Conservation (phyloP, 2,113 vertebrate species). For the Phoxinus phoxinus region DNA sequence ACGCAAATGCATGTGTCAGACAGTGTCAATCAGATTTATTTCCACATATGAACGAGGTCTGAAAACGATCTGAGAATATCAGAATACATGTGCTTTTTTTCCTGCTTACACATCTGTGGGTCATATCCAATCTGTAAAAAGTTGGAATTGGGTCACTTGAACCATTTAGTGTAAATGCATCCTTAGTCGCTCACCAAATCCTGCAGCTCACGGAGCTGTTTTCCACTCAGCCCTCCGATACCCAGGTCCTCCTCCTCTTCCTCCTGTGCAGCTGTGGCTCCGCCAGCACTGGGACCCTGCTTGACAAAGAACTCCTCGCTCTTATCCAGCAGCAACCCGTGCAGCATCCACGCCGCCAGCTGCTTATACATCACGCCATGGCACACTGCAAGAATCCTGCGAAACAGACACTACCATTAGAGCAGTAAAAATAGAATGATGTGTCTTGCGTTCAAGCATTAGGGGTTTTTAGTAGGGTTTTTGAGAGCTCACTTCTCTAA, state of each 20-base stretch:
- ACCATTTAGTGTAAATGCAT: no score
- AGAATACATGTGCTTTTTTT: no score
- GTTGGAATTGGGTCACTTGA: no score
- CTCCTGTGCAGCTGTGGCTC: conserved; percentile 81
- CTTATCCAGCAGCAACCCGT: conserved; percentile 92
- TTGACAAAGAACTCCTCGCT: conserved; percentile 97
- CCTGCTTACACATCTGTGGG: no score
- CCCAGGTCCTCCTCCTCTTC: conserved; percentile 97
- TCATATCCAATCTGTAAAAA: no score
- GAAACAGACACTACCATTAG: conserved; percentile 15
- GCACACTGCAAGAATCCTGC: conserved; percentile 92
- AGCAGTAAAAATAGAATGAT: neutral
- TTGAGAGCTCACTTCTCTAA: conserved; percentile 87
- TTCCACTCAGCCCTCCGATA: conserved; percentile 94
- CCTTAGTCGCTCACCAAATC: conserved; percentile 83
- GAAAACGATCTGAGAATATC: no score
- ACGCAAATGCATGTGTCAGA: no score
- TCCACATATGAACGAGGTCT: no score
- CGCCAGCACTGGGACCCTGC: conserved; percentile 91
- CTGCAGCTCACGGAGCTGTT: conserved; percentile 92
- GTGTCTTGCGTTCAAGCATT: neutral
- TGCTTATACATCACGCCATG: conserved; percentile 99
- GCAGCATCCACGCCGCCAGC: conserved; percentile 98
- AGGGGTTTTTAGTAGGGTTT: neutral
- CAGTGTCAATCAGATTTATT: no score